phyloP scores from a whole-genome alignment of 2,797 vertebrate species.

The Trachops cirrhosus region DNA sequence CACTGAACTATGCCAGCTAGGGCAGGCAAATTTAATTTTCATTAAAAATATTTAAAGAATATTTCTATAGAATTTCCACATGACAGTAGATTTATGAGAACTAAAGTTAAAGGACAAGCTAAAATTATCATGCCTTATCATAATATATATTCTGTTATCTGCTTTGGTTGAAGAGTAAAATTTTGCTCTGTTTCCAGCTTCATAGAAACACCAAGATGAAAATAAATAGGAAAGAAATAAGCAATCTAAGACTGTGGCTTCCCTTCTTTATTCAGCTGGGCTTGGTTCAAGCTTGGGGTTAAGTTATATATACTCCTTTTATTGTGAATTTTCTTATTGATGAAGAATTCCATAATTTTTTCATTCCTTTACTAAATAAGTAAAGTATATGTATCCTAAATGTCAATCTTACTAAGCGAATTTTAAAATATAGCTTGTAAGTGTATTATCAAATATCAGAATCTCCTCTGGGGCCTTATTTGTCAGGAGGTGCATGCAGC shows the following conservation, averaged over 20 bases:
- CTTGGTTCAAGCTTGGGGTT: neutral
- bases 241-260: neutral
- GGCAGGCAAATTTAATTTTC: neutral
- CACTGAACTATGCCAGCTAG: too few species aligned
- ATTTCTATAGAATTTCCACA: neutral
- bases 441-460: neutral
- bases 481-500: neutral
- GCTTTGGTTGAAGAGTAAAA: neutral
- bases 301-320: neutral
- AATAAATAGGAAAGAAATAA: neutral
- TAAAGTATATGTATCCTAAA: neutral
- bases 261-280: neutral
- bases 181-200: neutral
- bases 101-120: neutral
- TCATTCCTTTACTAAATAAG: neutral
- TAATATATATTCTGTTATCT: neutral
- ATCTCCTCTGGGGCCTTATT: neutral
- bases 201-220: neutral
- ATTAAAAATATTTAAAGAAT: neutral
- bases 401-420: neutral
- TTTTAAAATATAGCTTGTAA: neutral
- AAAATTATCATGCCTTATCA: neutral
- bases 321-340: neutral
- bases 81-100: neutral
- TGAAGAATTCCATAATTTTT: neutral